Base-by-base conservation (phyloP, 2,888 invertebrate genomes). In the Furcula furcula region DNA sequence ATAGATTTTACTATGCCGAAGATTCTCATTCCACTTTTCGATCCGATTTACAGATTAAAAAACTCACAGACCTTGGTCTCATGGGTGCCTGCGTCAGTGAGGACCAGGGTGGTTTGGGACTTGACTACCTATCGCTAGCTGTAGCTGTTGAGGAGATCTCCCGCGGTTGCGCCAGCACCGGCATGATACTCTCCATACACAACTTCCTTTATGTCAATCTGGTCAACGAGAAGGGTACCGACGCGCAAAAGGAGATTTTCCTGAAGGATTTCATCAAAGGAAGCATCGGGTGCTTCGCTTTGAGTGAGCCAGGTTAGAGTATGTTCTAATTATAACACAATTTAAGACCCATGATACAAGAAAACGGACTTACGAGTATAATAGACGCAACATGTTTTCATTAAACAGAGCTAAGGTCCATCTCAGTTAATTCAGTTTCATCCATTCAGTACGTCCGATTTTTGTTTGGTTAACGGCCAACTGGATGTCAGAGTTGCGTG, bases 271-370 rank as follows among this genome's bases (percentile, higher is more conserved):
- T 91, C 55, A 89, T 90, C 0, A 81, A 69, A 56, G 94, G 94
- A 1, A 82, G 89, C 2, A 85, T 95, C 41, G 96, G 95, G 1
- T 94, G 94, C 66, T 96, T 95, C 81, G 94, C 94, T 13, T 83
- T 96, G 19, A 95, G 94, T 78, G 95, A 95, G 83, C 92, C 94
- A 54, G 94, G 94, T 93, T n/a, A n/a, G n/a, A n/a, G n/a, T n/a
- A n/a, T n/a, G n/a, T n/a, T n/a, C n/a, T n/a, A n/a, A n/a, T n/a
- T n/a, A n/a, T 18, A 16, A 5, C 6, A 9, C 21, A 27, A 11
- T n/a, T n/a, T n/a, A n/a, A n/a, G n/a, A n/a, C n/a, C n/a, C n/a
- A n/a, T n/a, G n/a, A n/a, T n/a, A n/a, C n/a, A n/a, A n/a, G n/a
- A n/a, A n/a, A n/a, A n/a, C n/a, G n/a, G n/a, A n/a, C n/a, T n/a